These are phyloP conservation scores for Nasonia longicornis DNA, from an alignment of 1,140 invertebrate species.

Conservation along the genomic window DNA sequence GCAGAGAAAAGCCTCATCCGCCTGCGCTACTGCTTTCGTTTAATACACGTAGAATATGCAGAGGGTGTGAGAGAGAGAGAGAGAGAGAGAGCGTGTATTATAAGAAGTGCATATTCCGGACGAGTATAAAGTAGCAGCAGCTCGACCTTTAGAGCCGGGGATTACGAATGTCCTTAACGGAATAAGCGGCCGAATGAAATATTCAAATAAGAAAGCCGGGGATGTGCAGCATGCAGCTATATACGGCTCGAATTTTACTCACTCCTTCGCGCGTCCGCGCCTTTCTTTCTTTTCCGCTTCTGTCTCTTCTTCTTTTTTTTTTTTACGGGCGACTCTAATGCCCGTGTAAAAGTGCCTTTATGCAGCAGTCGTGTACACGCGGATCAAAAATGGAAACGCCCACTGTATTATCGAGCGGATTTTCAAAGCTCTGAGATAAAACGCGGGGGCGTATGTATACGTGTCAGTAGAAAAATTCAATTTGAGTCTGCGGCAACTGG, in stretches of 20 bases:
- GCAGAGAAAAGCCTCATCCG: neutral
- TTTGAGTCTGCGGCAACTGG: neutral
- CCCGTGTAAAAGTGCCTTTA: conserved; percentile 24
- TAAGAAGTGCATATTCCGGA: conserved; percentile 27
- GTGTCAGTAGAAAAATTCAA: neutral
- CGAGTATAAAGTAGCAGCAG: neutral
- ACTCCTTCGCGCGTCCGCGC: neutral
- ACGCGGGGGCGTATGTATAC: neutral
- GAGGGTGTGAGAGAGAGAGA: neutral
- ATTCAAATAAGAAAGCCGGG: conserved; percentile 54
- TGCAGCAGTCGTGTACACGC: too few relatives aligned
- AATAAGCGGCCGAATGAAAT: conserved; percentile 57
- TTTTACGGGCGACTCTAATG: conserved; percentile 20
- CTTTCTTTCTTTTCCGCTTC: neutral
- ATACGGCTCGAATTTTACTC: conserved; percentile 16
- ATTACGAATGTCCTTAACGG: conserved; percentile 54
- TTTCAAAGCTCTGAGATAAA: neutral
- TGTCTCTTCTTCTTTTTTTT: neutral
- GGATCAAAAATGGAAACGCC: neutral
- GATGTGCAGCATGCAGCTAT: neutral
- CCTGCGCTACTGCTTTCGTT: neutral
- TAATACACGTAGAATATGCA: conserved; percentile 2
- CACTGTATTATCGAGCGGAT: too few relatives aligned
- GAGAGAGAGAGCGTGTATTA: neutral
- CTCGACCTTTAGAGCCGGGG: conserved; percentile 49